phyloP scores from a whole-genome alignment of 2,113 vertebrate genomes.

The Genyomyrus donnyi region DNA sequence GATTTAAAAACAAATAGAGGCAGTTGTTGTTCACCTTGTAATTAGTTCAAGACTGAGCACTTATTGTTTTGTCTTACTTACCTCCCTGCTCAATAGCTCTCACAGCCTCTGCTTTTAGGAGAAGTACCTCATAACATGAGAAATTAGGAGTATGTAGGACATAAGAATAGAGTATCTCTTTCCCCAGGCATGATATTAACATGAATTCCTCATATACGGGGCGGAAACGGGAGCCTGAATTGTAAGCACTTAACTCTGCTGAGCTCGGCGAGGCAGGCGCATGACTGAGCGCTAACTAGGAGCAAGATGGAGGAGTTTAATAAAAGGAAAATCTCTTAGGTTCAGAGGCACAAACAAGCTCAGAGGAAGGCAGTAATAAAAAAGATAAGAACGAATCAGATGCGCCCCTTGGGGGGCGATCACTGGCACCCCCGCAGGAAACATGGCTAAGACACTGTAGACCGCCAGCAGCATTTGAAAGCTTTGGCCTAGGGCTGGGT shows the following conservation, averaged over 20 bases:
- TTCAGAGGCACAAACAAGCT: not conserved
- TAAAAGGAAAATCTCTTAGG: constrained; percentile 5
- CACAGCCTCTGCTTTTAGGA: not conserved
- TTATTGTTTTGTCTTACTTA: constrained; percentile 2
- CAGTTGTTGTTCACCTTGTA: not conserved
- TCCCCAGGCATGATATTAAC: not conserved
- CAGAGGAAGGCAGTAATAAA: not conserved
- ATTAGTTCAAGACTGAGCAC: not conserved
- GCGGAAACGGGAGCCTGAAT: not conserved
- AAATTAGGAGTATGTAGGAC: constrained; percentile 1
- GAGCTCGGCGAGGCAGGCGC: not conserved
- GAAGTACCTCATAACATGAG: not conserved
- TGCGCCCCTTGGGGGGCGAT: not conserved
- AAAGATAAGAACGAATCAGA: not conserved
- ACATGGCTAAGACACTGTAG: not conserved
- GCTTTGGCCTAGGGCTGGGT: not conserved
- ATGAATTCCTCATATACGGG: constrained; percentile 4
- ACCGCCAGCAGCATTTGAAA: not conserved
- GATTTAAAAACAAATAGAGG: not conserved
- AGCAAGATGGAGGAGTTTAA: not conserved
- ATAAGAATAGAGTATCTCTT: not conserved
- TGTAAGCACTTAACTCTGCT: not conserved
- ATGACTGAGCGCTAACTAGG: not conserved
- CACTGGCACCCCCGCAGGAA: not conserved
- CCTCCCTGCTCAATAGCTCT: not conserved